Conservation (phyloP, 2,113 vertebrate species). For the Phasianus colchicus region DNA sequence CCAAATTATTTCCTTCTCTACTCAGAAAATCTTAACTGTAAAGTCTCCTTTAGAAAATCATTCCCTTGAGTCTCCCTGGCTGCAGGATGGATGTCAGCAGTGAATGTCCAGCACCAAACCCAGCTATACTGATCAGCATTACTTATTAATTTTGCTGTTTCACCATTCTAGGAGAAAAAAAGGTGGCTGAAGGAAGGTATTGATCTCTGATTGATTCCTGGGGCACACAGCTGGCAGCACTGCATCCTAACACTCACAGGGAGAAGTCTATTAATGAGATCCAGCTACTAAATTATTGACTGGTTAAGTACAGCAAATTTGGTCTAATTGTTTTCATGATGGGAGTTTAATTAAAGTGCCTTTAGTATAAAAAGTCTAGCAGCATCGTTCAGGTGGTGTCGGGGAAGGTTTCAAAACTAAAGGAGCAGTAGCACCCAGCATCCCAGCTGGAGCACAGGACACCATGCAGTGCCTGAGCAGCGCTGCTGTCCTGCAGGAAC, state of each 20-base stretch:
- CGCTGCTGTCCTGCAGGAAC: too few species aligned
- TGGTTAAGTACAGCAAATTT: slow-evolving; percentile 72
- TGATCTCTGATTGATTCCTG: slow-evolving; percentile 53
- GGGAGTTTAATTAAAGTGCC: slow-evolving; percentile 77
- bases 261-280: slow-evolving; percentile 76
- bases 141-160: background rate
- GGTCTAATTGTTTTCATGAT: slow-evolving; percentile 74
- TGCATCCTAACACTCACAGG: slow-evolving; percentile 21
- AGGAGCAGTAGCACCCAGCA: slow-evolving; percentile 1
- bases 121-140: background rate
- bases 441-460: background rate
- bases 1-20: background rate
- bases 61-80: rapidly evolving
- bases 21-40: rapidly evolving
- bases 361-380: slow-evolving; percentile 40
- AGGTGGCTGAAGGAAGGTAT: slow-evolving; percentile 6
- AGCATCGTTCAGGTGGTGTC: background rate
- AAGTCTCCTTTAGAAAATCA: rapidly evolving
- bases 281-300: slow-evolving; percentile 76
- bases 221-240: slow-evolving; percentile 17
- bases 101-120: background rate
- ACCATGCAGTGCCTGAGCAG: background rate
- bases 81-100: background rate
- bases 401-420: background rate
- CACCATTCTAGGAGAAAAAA: background rate